phyloP scores from a whole-genome alignment of 2,888 invertebrate genomes.

The Drosophila ustulata region DNA sequence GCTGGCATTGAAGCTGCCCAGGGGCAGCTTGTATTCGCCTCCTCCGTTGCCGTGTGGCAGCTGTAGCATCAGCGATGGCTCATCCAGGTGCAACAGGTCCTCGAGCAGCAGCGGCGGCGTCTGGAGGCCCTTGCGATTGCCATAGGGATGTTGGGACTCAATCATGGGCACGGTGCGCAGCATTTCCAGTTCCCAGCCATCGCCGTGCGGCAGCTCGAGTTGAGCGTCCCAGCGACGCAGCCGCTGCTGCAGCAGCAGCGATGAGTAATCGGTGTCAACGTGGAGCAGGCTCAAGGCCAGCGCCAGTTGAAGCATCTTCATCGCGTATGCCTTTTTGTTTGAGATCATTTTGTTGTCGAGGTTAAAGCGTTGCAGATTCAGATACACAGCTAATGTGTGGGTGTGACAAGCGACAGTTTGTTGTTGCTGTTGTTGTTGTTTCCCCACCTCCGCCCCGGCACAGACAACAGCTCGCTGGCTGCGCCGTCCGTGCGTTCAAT shows the following conservation, averaged over 20 bases:
- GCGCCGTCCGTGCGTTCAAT: constrained; percentile 74
- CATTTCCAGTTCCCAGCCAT: constrained; percentile 85
- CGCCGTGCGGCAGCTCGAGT: constrained; percentile 82
- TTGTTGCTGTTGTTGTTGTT: constrained; percentile 25
- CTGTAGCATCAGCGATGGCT: constrained; percentile 85
- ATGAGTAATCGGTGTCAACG: constrained; percentile 90
- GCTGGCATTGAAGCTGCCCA: constrained; percentile 85
- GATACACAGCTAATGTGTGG: constrained; percentile 27
- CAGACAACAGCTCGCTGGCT: constrained; percentile 70
- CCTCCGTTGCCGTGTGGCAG: constrained; percentile 3
- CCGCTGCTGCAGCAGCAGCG: constrained; percentile 87
- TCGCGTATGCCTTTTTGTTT: constrained; percentile 92
- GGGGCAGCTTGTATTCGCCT: constrained; percentile 58
- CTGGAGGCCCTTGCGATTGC: constrained; percentile 82
- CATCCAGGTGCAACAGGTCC: constrained; percentile 87
- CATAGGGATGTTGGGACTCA: constrained; percentile 83
- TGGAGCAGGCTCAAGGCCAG: constrained; percentile 92
- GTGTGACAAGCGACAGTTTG: constrained; percentile 38
- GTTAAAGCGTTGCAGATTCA: constrained; percentile 32
- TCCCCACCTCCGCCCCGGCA: constrained; percentile 49
- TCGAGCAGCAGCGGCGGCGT: constrained; percentile 85
- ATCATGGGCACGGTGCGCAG: constrained; percentile 83
- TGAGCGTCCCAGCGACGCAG: constrained; percentile 86
- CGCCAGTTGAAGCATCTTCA: constrained; percentile 92
- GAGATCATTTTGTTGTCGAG: constrained; percentile 88